These are phyloP conservation scores for silkworm (Bombyx mori) DNA, from an alignment of 1,140 invertebrate species.

Conservation along the genomic window DNA sequence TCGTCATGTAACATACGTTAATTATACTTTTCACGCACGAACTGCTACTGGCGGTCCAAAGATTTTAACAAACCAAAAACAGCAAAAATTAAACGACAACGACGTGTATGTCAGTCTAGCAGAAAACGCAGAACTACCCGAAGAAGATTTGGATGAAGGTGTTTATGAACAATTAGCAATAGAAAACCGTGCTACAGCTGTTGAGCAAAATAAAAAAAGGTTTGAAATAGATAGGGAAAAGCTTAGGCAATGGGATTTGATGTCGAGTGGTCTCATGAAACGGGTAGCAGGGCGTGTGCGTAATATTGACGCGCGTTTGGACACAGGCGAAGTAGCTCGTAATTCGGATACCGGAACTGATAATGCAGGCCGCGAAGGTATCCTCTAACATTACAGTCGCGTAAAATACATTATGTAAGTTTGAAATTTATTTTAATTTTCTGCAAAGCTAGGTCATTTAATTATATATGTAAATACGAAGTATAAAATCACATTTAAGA, in stretches of 20 bases:
- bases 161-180: slow-evolving; percentile 65
- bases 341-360: slow-evolving; percentile 50
- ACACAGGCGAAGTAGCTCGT: slow-evolving; percentile 53
- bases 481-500: slow-evolving; percentile 18
- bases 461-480: slow-evolving; percentile 31
- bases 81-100: slow-evolving; percentile 61
- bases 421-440: slow-evolving; percentile 47
- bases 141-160: slow-evolving; percentile 50
- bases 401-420: slow-evolving; percentile 64
- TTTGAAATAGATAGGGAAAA: slow-evolving; percentile 87
- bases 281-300: slow-evolving; percentile 58
- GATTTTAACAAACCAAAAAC: slow-evolving; percentile 28
- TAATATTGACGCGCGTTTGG: slow-evolving; percentile 60
- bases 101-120: slow-evolving; percentile 75
- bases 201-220: slow-evolving; percentile 29
- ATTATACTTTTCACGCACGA: slow-evolving; percentile 73
- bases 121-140: slow-evolving; percentile 30
- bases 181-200: slow-evolving; percentile 16
- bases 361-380: slow-evolving; percentile 62
- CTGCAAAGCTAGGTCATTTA: slow-evolving; percentile 57
- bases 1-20: slow-evolving; percentile 82
- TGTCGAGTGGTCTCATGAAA: slow-evolving; percentile 82
- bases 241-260: slow-evolving; percentile 87
- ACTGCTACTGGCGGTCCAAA: slow-evolving; percentile 28
- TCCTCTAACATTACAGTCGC: slow-evolving; percentile 59